These are phyloP conservation scores for Acromyrmex heyeri DNA, from an alignment of 1,140 invertebrate genomes.

Conservation along the genomic window DNA sequence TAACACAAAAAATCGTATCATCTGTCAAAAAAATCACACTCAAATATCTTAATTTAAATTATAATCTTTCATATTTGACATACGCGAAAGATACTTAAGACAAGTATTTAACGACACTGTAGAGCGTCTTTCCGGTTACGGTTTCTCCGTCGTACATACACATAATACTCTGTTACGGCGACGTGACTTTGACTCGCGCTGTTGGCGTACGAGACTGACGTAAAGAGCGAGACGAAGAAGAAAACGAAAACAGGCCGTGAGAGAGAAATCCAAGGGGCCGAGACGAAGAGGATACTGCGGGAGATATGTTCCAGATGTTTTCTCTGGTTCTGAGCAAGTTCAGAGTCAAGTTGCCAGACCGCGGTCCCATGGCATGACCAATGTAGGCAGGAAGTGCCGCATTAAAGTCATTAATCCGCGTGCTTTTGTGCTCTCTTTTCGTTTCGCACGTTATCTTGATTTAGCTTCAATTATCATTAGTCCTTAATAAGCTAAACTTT, in stretches of 20 bases:
- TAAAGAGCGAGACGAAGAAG: constrained; percentile 49
- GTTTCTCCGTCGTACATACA: background rate
- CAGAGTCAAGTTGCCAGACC: constrained; percentile 78
- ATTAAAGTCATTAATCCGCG: constrained; percentile 85
- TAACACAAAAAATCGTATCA: background rate
- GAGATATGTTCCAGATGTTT: constrained; percentile 84
- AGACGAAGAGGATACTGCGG: constrained; percentile 57
- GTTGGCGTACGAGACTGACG: background rate
- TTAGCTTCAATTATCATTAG: constrained; percentile 8
- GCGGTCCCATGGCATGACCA: constrained; percentile 50
- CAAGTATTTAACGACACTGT: background rate
- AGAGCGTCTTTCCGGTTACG: background rate
- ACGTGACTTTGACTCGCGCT: constrained; percentile 23
- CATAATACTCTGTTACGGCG: constrained; percentile 12
- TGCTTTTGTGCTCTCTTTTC: constrained; percentile 70
- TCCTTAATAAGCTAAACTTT: background rate
- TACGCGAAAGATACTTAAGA: background rate
- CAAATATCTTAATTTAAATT: background rate
- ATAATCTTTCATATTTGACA: background rate
- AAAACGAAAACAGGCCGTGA: constrained; percentile 54
- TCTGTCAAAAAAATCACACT: background rate
- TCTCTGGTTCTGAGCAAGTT: constrained; percentile 79
- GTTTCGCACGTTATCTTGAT: constrained; percentile 40
- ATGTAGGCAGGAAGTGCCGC: constrained; percentile 78
- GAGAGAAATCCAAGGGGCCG: constrained; percentile 38